Base-by-base conservation (phyloP, 2,113 vertebrate genomes). In the Notechis scutatus region DNA sequence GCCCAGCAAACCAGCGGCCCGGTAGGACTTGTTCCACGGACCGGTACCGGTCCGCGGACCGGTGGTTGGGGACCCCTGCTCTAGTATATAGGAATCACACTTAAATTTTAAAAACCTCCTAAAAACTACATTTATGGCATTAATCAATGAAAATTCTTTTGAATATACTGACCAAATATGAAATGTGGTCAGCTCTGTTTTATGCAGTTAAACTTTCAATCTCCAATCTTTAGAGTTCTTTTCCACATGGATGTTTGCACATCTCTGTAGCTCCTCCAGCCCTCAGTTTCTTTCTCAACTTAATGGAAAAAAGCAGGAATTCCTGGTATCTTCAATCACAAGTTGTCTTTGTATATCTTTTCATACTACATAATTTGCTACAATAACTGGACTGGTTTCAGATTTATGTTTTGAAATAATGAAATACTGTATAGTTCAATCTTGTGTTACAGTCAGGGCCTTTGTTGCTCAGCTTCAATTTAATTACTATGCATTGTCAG, bases 181-280 rank as follows among this genome's bases (percentile, higher is more conserved):
- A 95, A 86, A 93, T 94, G 92, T 95, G 96, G 96, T 97, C 91
- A 7, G 97, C 95, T 97, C 95, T 97, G 95, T 97, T 96, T 94
- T 3, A 56, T 96, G 95, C 96, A 97, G 97, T 97, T 97, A 96
- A 97, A 97, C 97, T 97, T 97, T 96, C 97, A 97, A 98, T 97
- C 97, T 97, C 93, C 96, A 97, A 96, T 96, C 97, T 97, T 97
- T 95, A 96, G 96, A 97, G 26, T 91, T 91, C 93, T 96, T 97
- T 96, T 97, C 95, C 95, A 95, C 95, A 95, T 95, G 97, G 95
- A 69, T n/a, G 39, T 94, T 95, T 92, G 95, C 94, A 91, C 95
- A 96, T 88, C 74, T 94, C 94, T 96, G 89, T 0, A 11, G 94
- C 87, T 90, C 92, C 86, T 93, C 45, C 91, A 64, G 26, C 85